phyloP scores from a whole-genome alignment of 2,888 invertebrate genomes.

The Poecilus cupreus region DNA sequence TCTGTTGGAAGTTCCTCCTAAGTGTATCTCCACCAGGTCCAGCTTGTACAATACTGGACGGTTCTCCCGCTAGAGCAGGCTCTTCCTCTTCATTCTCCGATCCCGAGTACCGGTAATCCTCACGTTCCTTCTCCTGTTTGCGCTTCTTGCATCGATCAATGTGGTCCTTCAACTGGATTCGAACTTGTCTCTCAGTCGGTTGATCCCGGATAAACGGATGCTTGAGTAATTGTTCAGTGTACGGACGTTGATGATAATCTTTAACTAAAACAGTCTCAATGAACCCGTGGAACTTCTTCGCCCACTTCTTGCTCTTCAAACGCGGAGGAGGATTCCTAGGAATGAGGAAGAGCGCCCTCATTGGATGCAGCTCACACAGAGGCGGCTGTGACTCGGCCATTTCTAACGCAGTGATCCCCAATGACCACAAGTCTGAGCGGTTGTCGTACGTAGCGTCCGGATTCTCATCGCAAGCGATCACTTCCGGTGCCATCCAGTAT shows the following conservation, averaged over 20 bases:
- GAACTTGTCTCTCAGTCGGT: conserved; percentile 97
- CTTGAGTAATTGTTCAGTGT: conserved; percentile 97
- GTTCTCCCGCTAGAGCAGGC: conserved; percentile 92
- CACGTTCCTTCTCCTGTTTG: conserved; percentile 90
- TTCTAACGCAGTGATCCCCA: conserved; percentile 98
- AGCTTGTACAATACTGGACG: conserved; percentile 93
- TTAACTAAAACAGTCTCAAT: conserved; percentile 98
- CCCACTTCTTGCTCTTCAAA: conserved; percentile 98
- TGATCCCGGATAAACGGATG: conserved; percentile 99
- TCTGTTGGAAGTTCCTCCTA: conserved; percentile 97
- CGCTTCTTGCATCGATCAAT: conserved; percentile 98
- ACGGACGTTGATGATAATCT: conserved; percentile 98
- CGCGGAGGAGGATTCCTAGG: conserved; percentile 98
- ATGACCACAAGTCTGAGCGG: conserved; percentile 92
- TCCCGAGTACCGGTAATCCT: conserved; percentile 91
- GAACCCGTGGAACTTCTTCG: conserved; percentile 97
- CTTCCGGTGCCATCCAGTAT: conserved; percentile 99
- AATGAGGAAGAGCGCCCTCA: conserved; percentile 98
- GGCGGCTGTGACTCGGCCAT: conserved; percentile 99
- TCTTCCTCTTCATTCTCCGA: conserved; percentile 99
- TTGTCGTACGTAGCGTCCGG: conserved; percentile 99
- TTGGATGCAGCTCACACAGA: conserved; percentile 99
- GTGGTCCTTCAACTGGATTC: conserved; percentile 99
- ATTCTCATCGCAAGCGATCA: conserved; percentile 99
- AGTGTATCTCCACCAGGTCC: conserved; percentile 94